These are phyloP conservation scores for Epirrita christyi DNA, from an alignment of 2,888 invertebrate species.

Conservation along the genomic window DNA sequence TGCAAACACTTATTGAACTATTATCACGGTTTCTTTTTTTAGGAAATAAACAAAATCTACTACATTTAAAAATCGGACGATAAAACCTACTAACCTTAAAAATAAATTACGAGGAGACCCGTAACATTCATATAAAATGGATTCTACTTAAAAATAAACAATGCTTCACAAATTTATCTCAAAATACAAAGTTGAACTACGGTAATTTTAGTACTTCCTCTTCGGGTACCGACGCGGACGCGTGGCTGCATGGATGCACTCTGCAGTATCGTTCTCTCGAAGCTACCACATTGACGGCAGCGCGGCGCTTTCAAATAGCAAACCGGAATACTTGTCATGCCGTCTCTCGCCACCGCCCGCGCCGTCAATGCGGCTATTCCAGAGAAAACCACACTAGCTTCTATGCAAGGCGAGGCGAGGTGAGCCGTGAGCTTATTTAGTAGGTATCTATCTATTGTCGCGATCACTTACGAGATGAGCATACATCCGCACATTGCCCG, in stretches of 20 bases:
- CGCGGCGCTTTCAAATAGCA: not conserved
- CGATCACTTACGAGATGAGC: constrained; percentile 33
- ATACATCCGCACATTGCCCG: constrained; percentile 58
- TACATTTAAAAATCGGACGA: constrained; percentile 71
- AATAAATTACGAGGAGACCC: constrained; percentile 78
- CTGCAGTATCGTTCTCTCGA: constrained; percentile 1
- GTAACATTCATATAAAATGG: constrained; percentile 67
- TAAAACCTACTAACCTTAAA: constrained; percentile 81
- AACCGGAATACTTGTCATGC: not conserved
- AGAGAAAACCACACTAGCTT: not conserved
- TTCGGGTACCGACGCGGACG: constrained; percentile 57
- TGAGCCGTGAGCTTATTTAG: constrained; percentile 2
- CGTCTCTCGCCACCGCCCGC: not conserved
- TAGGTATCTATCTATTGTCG: constrained; percentile 21
- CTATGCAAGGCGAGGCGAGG: not conserved
- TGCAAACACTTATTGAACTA: constrained; percentile 79
- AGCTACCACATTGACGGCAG: constrained; percentile 7
- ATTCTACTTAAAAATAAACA: constrained; percentile 74
- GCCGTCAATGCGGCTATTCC: constrained; percentile 4
- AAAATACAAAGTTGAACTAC: constrained; percentile 53
- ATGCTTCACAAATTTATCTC: constrained; percentile 58
- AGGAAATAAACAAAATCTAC: constrained; percentile 71
- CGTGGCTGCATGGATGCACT: constrained; percentile 21
- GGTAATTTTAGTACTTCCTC: constrained; percentile 48
- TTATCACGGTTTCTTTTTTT: constrained; percentile 81